Evolutionary conservation across 92 coral and sea anemone genomes (phyloP).

Genomic region (Epizoanthus stellaris): DNA sequence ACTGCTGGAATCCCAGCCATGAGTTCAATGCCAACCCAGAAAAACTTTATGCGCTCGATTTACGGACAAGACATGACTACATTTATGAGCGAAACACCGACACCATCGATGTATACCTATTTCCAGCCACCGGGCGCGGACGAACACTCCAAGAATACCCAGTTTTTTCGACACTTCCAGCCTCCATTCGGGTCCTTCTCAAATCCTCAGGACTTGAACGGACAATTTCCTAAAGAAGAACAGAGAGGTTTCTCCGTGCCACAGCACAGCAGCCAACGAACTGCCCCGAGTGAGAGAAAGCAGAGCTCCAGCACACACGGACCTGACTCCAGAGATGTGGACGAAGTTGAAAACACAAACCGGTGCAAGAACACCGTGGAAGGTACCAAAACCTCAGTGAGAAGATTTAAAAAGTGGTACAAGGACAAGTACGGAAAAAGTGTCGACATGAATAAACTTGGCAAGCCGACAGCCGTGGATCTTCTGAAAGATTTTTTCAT

Average conservation of each 20-base stretch:
- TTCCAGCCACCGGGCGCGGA: constrained; percentile 68
- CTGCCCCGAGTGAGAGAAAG: constrained; percentile 56
- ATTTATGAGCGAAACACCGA: constrained; percentile 69
- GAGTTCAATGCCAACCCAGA: constrained; percentile 61
- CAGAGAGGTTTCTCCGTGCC: constrained; percentile 66
- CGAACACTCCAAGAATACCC: constrained; percentile 77
- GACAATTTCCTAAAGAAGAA: constrained; percentile 71
- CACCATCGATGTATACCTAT: constrained; percentile 81
- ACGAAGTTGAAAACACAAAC: constrained; percentile 96
- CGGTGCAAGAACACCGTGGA: constrained; percentile 99
- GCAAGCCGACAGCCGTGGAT: constrained; percentile 88
- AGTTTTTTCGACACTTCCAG: constrained; percentile 83
- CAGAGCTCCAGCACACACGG: constrained; percentile 61
- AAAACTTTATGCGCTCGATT: constrained; percentile 68
- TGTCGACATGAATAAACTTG: constrained; percentile 92
- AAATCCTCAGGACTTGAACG: constrained; percentile 44
- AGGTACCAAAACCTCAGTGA: constrained; percentile 97
- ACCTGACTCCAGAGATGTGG: constrained; percentile 88
- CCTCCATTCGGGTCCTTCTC: constrained; percentile 70
- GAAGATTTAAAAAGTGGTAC: constrained; percentile 98
- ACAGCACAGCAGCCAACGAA: constrained; percentile 62
- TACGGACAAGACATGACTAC: constrained; percentile 77
- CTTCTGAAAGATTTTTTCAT: constrained; percentile 97
- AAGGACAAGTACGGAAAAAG: constrained; percentile 97
- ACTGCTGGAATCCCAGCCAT: constrained; percentile 49